These are phyloP conservation scores for Zoanthus gigantus DNA, from an alignment of 92 coral and sea anemone species.

Conservation along the genomic window DNA sequence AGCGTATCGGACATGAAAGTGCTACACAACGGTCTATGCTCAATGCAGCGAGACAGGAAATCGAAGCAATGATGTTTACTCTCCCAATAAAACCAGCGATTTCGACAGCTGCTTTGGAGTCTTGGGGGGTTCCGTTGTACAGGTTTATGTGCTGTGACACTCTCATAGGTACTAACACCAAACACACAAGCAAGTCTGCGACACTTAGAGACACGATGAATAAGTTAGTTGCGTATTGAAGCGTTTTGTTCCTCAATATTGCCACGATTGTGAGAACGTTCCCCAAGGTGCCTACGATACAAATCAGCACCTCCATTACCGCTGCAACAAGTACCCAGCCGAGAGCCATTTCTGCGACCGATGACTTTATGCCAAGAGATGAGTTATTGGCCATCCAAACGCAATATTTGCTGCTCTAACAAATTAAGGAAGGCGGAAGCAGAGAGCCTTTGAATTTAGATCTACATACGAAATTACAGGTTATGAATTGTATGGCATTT, in stretches of 20 bases:
- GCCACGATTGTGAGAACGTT: constrained; percentile 79
- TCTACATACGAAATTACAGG: too few species aligned
- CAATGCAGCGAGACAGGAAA: constrained; percentile 83
- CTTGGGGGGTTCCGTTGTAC: constrained; percentile 36
- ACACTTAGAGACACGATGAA: constrained; percentile 81
- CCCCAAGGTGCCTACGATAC: constrained; percentile 75
- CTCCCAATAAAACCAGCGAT: constrained; percentile 90
- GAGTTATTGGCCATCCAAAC: constrained; percentile 20
- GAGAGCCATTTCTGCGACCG: constrained; percentile 53
- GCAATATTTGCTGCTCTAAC: too few species aligned
- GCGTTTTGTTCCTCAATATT: constrained; percentile 67
- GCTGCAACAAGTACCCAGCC: constrained; percentile 79
- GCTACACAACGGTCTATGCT: constrained; percentile 91
- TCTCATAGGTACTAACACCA: constrained; percentile 88
- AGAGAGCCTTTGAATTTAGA: too few species aligned
- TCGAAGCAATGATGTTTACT: constrained; percentile 89
- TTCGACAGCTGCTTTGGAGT: constrained; percentile 68
- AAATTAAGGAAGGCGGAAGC: too few species aligned
- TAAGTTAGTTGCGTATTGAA: constrained; percentile 83
- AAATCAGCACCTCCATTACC: constrained; percentile 70
- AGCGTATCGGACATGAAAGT: constrained; percentile 73
- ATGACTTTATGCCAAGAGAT: constrained; percentile 1
- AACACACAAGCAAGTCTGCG: constrained; percentile 84
- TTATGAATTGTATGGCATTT: too few species aligned
- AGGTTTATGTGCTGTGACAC: constrained; percentile 83